Evolutionary conservation across 2,797 vertebrate genomes (phyloP), one percentile per base, ranked within the genome.

Genomic region (Bryconaethiops microstoma): DNA sequence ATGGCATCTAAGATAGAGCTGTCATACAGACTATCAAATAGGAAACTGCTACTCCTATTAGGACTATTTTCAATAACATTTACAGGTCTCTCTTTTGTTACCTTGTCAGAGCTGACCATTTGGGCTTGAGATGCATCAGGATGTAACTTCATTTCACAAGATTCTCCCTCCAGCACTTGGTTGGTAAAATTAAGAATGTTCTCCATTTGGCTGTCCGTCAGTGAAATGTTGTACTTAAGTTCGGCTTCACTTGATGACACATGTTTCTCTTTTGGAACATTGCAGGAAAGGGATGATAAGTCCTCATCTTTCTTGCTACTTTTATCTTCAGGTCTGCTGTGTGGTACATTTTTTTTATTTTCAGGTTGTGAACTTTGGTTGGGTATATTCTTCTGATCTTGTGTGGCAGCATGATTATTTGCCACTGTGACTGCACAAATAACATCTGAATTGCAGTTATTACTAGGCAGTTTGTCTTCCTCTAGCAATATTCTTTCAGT

Each of bases 1-100:
- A 89, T 88, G 85, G 79, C 87, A 48, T 91, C 92, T 83, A 92
- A 86, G 35, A 94, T 84, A 80, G 92, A 92, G 83, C 91, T 92
- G 79, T 96, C 94, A 82, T 90, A 93, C 77, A 97, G 94, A 90
- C 96, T 97, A 85, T 98, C 96, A 78, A 99, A 99, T 19, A 99
- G 89, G 86, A 98, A 96, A 89, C 93, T 95, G 74, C 95, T 94
- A 85, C 97, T 99, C 85, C 94, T 90, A 89, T 99, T 96, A 19
- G 95, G 88, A 84, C 94, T 95, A 57, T 84, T 92, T 87, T 95
- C 93, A 1, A 67, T 65, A 80, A 72, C 63, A 25, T 13, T 48
- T 67, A 90, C 88, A n/a, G 78, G 79, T 7, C 80, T 48, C 12
- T 60, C 79, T 76, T 45, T 29, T 2, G 35, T 71, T 21, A 64